Evolutionary conservation across 2,888 invertebrate species (phyloP).

Genomic region (Pachliopta kotzebuea): DNA sequence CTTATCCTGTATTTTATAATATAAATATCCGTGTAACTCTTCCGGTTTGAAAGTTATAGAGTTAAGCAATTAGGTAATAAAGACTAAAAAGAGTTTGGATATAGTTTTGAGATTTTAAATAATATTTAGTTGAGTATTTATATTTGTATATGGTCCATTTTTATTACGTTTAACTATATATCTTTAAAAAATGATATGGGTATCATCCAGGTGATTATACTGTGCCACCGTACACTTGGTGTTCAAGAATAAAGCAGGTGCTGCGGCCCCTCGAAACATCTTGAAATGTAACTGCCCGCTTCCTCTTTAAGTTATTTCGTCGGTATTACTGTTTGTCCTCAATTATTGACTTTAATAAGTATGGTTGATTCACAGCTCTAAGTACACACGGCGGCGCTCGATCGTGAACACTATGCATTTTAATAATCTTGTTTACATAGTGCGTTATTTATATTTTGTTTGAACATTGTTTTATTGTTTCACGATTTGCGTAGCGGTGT

Average conservation of each 20-base stretch:
- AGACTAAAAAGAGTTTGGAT: too few relatives aligned
- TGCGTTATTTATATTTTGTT: conserved; percentile 24
- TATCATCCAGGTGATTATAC: not conserved
- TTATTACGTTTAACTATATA: too few relatives aligned
- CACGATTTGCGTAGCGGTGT: conserved; percentile 1
- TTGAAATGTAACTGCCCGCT: conserved; percentile 53
- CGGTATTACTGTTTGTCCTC: conserved; percentile 52
- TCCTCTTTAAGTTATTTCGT: conserved; percentile 61
- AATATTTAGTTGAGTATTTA: too few relatives aligned
- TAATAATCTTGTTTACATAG: conserved; percentile 39
- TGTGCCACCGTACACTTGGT: not conserved
- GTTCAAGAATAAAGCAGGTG: conserved; percentile 4
- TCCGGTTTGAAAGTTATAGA: too few relatives aligned
- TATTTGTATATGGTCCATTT: too few relatives aligned
- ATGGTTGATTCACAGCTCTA: conserved; percentile 49
- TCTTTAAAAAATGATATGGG: too few relatives aligned
- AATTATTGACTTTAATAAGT: conserved; percentile 66
- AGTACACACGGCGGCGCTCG: not conserved
- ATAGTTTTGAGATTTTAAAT: too few relatives aligned
- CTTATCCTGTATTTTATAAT: too few relatives aligned
- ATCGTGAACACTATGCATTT: not conserved
- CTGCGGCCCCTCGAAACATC: conserved; percentile 22
- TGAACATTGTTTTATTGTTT: conserved; percentile 20
- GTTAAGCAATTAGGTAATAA: too few relatives aligned
- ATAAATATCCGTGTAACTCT: too few relatives aligned